Evolutionary conservation across 2,888 invertebrate genomes (phyloP).

Genomic region (Labia minor): DNA sequence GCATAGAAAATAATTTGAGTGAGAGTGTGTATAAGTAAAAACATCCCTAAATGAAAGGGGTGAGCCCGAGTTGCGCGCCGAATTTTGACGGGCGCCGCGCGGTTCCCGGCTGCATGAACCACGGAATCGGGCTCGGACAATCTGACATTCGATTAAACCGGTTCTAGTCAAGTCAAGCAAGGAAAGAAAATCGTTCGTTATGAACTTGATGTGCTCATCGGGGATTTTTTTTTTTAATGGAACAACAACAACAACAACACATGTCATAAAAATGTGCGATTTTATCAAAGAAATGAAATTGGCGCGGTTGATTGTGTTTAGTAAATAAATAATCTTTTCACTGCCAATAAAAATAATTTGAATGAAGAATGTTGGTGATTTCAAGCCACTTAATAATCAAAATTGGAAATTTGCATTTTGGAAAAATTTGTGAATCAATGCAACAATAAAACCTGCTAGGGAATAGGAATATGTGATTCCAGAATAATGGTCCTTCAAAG

Average conservation of each 20-base stretch:
- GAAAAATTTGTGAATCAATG: not conserved
- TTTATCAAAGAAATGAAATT: not conserved
- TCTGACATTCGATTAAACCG: no score
- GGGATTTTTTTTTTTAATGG: no score
- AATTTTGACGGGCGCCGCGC: no score
- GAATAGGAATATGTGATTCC: not conserved
- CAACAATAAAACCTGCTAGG: constrained; percentile 13
- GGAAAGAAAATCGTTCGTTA: no score
- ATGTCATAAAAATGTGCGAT: not conserved
- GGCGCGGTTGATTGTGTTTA: not conserved
- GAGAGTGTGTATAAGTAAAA: no score
- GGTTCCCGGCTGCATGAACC: no score
- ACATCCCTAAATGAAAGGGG: no score
- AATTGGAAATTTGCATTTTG: constrained; percentile 8
- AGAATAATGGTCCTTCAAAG: not conserved
- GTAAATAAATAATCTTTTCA: constrained; percentile 8
- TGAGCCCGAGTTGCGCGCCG: no score
- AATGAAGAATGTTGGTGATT: constrained; percentile 3
- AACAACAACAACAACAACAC: not conserved
- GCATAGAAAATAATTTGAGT: no score
- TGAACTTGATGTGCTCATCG: no score
- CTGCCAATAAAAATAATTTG: constrained; percentile 13
- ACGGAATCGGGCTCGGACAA: no score
- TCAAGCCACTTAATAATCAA: not conserved
- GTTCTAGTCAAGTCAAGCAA: no score